phyloP scores from a whole-genome alignment of 2,888 invertebrate genomes.

The Phengaris arion region DNA sequence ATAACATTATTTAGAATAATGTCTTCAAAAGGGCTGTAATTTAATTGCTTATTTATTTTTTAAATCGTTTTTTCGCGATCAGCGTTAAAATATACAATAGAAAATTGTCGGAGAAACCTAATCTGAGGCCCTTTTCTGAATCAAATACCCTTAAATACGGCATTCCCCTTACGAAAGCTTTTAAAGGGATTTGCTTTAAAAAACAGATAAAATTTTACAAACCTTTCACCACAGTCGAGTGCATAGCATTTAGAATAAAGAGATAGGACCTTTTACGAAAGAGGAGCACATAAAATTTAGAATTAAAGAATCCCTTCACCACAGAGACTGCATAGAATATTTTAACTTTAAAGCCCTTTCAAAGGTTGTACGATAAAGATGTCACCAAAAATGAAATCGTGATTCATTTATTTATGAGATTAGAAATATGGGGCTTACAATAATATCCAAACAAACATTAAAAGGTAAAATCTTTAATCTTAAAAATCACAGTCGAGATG shows the following conservation, averaged over 20 bases:
- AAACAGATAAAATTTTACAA: slow-evolving; percentile 25
- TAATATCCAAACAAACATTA: too few species aligned
- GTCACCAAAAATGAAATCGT: background rate
- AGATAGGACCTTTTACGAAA: background rate
- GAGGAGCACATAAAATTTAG: background rate
- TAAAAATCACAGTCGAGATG: too few species aligned
- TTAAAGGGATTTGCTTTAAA: slow-evolving; percentile 38
- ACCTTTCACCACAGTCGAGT: slow-evolving; percentile 14
- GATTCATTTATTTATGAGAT: background rate
- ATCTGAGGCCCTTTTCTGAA: slow-evolving; percentile 43
- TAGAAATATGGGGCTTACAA: too few species aligned
- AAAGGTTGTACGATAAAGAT: background rate
- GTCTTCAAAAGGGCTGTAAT: background rate
- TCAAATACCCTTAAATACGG: slow-evolving; percentile 40
- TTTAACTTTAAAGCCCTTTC: background rate
- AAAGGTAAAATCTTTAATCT: too few species aligned
- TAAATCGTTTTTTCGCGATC: background rate
- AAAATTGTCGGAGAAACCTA: slow-evolving; percentile 32
- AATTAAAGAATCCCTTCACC: slow-evolving; percentile 1
- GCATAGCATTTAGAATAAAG: slow-evolving; percentile 21
- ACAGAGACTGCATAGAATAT: background rate
- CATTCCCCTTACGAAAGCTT: slow-evolving; percentile 35
- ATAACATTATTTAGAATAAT: background rate
- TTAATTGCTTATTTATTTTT: background rate
- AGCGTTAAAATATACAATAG: slow-evolving; percentile 18